Evolutionary conservation across 2,113 vertebrate genomes (phyloP).

Genomic region (Leucoraja erinaceus): DNA sequence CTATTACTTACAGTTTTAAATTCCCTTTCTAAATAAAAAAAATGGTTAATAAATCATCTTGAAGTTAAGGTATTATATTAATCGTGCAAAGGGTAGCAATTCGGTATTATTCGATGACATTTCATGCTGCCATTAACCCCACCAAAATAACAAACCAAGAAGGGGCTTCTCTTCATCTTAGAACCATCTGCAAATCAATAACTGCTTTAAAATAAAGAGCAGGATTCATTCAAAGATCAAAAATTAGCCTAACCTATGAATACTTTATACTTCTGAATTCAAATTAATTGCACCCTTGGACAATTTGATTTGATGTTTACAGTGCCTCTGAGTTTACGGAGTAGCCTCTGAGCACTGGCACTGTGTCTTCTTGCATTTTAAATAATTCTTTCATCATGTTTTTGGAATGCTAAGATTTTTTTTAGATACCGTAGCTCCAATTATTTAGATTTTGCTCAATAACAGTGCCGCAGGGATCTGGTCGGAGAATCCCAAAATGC

Average conservation of each 20-base stretch:
- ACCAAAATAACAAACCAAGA: neutral
- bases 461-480: too few species aligned
- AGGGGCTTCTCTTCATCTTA: neutral
- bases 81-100: neutral
- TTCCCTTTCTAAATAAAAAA: too few species aligned
- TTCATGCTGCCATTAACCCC: neutral
- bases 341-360: too few species aligned
- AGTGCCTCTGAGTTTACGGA: too few species aligned
- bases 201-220: neutral
- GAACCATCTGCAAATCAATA: neutral
- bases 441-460: too few species aligned
- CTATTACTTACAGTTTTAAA: too few species aligned
- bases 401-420: too few species aligned
- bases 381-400: too few species aligned
- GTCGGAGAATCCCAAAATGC: too few species aligned
- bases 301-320: neutral
- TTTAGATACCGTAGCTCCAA: too few species aligned
- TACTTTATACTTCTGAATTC: neutral
- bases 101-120: neutral
- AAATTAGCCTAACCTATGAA: neutral
- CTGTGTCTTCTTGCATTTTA: too few species aligned
- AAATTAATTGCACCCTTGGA: neutral
- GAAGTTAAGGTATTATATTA: neutral
- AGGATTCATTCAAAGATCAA: neutral
- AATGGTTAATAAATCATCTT: neutral